Conservation (phyloP, 2,888 invertebrate species). For the Lasioglossum malachurum region DNA sequence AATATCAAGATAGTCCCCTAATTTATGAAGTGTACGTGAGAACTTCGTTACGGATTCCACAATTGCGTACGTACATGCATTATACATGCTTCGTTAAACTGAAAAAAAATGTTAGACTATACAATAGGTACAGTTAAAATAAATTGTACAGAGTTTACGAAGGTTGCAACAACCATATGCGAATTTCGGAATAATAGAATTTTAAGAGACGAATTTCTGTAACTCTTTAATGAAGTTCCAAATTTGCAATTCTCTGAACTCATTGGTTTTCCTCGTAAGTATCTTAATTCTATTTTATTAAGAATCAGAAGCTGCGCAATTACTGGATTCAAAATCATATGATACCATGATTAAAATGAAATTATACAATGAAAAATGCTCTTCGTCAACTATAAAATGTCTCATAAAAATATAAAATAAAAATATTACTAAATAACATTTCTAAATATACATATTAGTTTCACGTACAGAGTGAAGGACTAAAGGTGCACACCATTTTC, state of each 20-base stretch:
- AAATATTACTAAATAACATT: not conserved
- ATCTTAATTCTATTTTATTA: not conserved
- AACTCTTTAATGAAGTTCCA: no score
- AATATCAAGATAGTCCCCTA: not conserved
- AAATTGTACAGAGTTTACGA: not conserved
- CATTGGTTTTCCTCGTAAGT: not conserved
- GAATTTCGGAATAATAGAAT: not conserved
- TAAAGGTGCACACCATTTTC: not conserved
- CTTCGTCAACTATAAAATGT: not conserved
- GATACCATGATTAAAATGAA: no score
- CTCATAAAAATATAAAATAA: not conserved
- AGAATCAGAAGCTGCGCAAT: no score
- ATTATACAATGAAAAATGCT: not conserved
- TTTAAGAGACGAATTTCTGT: not conserved
- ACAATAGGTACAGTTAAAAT: not conserved
- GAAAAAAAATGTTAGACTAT: not conserved
- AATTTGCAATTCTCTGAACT: not conserved
- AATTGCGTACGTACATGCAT: not conserved
- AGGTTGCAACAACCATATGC: not conserved
- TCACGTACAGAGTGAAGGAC: accelerated
- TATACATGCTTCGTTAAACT: not conserved
- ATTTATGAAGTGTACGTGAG: not conserved
- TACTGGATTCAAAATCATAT: no score
- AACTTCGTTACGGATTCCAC: not conserved
- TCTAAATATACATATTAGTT: not conserved